Base-by-base conservation (phyloP, 2,113 vertebrate species). In the Echinops telfairi region DNA sequence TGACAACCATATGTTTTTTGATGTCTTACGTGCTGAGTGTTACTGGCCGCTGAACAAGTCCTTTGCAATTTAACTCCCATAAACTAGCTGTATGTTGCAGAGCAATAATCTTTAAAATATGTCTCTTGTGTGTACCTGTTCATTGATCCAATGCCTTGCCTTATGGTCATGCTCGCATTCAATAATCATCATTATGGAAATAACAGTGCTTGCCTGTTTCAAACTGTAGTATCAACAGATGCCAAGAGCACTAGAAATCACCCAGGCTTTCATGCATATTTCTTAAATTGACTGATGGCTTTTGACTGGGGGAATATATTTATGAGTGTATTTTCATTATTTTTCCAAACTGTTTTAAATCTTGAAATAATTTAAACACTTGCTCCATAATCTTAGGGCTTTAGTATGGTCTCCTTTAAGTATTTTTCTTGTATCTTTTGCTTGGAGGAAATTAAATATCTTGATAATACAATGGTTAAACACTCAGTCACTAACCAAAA, bases 101-200 rank as follows among this genome's bases (percentile, higher is more conserved):
- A 88, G 31, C 82, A 91, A 29, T 68, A 90, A 88, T 90, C 85
- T 91, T 93, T 85, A 95, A 94, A 83, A 90, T 91, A 33, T 12
- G 23, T 90, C 88, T 96, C 90, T 7, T 83, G 70, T 84, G 90
- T 90, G 38, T 89, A 95, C 70, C 86, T 95, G 79, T 88, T 94
- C 95, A 94, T 47, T 91, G 92, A 95, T 93, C 91, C 88, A 94
- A 60, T 80, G 27, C 77, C 40, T 94, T 92, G 58, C 93, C 88
- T 79, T 96, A 96, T 95, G 94, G 38, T 84, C 64, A 36, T 94
- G n/a, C 40, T 70, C n/a, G 66, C 38, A 70, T 92, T 95, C 70
- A 66, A 66, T 38, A 94, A 84, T 90, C 78, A 94, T 93, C 76
- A 83, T 92, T 94, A 93, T 71, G 53, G 62, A 94, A 96, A 86